A percentile compares a stretch with the other conserved stretches of the same genome.
phyloP scores from a whole-genome alignment of 2,888 invertebrate genomes.

The Drosophila macrospina region DNA sequence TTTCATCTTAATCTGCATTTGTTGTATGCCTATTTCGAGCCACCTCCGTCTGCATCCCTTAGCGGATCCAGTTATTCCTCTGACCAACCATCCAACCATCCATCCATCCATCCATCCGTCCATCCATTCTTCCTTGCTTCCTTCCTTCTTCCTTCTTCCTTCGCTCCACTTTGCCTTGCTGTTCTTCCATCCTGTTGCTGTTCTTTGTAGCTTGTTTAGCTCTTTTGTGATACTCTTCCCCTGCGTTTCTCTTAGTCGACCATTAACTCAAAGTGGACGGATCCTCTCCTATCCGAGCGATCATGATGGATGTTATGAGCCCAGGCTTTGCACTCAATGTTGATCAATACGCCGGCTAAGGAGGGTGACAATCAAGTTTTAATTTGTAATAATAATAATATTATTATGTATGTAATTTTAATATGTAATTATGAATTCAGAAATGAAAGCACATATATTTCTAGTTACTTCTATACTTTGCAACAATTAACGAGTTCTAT shows the following conservation, averaged over 20 bases:
- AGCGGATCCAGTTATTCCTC: constrained; percentile 11
- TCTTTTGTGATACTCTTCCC: constrained; percentile 37
- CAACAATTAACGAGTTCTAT: neutral
- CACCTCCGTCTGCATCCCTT: constrained; percentile 22
- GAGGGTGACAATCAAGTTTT: neutral
- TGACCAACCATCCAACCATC: neutral
- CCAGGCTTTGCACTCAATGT: constrained; percentile 97
- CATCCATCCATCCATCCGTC: neutral
- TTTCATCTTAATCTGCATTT: constrained; percentile 36
- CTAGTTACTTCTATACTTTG: no score
- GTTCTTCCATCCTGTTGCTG: constrained; percentile 42
- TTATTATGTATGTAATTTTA: no score
- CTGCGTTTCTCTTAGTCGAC: constrained; percentile 89
- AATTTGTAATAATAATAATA: no score
- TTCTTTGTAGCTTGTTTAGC: constrained; percentile 45
- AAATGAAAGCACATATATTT: no score
- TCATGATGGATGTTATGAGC: constrained; percentile 95
- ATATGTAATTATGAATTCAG: no score
- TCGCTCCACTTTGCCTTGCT: constrained; percentile 18
- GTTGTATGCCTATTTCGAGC: constrained; percentile 35
- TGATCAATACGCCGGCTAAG: constrained; percentile 93
- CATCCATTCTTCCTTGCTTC: no score
- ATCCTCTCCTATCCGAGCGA: constrained; percentile 94
- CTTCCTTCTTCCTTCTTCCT: no score
- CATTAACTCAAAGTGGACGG: constrained; percentile 97